Percentiles rank a stretch among this genome's conserved stretches.
These are phyloP conservation scores for Pelobates fuscus DNA, from an alignment of 2,113 vertebrate species.

Conservation along the genomic window DNA sequence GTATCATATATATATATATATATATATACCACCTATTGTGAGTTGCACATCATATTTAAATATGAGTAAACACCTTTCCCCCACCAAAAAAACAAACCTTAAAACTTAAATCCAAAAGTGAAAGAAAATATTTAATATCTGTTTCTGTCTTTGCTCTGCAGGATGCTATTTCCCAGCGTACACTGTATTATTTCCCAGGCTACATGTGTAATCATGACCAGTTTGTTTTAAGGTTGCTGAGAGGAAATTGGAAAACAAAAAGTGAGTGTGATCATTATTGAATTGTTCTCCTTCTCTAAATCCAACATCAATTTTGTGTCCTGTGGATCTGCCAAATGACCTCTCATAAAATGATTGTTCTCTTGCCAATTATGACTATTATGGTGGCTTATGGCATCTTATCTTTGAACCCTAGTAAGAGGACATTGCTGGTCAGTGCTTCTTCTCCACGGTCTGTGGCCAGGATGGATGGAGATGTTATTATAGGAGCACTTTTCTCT, in stretches of 20 bases:
- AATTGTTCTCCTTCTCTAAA: constrained; percentile 47
- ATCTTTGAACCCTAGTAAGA: constrained; percentile 67
- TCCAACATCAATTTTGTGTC: background rate
- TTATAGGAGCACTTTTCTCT: constrained; percentile 96
- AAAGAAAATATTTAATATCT: constrained; percentile 10
- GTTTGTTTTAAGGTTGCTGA: constrained; percentile 50
- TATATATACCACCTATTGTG: too few species aligned
- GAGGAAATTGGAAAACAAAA: constrained; percentile 51
- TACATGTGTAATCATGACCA: constrained; percentile 42
- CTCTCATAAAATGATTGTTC: constrained; percentile 80
- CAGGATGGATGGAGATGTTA: constrained; percentile 95
- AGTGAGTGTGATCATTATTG: background rate
- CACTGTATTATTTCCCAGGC: constrained; percentile 2
- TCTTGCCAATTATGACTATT: constrained; percentile 67
- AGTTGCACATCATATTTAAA: too few species aligned
- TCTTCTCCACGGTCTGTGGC: constrained; percentile 86
- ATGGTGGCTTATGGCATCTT: constrained; percentile 71
- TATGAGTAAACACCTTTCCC: too few species aligned
- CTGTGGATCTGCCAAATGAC: constrained; percentile 67
- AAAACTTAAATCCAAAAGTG: constrained; percentile 41
- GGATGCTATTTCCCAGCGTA: constrained; percentile 56
- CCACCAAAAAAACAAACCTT: too few species aligned
- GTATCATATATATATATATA: background rate
- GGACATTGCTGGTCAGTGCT: constrained; percentile 70
- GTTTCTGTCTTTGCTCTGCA: constrained; percentile 57